Conservation (phyloP, 2,113 vertebrate species). For the Dipodomys spectabilis region DNA sequence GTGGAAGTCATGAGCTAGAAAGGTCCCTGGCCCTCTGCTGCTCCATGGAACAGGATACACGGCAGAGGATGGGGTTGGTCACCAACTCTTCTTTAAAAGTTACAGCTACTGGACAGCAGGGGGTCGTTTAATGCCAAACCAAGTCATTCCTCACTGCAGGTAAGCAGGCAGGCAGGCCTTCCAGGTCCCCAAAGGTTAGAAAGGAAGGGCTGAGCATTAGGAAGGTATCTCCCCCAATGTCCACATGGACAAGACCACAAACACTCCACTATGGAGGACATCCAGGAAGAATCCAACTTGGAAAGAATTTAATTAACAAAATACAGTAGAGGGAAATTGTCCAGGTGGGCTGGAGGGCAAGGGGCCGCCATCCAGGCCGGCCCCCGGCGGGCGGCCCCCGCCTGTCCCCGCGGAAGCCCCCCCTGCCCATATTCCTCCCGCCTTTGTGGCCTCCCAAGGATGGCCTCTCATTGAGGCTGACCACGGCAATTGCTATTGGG, state of each 20-base stretch:
- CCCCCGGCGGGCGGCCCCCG: constrained; percentile 78
- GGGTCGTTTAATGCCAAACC: background rate
- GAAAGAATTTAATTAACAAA: constrained; percentile 89
- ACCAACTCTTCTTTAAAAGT: background rate
- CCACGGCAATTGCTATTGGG: too few relatives aligned
- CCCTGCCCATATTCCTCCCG: background rate
- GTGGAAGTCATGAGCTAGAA: too few relatives aligned
- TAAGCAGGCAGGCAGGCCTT: constrained; percentile 56
- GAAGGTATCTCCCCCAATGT: constrained; percentile 53
- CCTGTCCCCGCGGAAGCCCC: constrained; percentile 79
- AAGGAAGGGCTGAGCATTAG: constrained; percentile 11
- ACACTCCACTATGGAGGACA: constrained; percentile 53
- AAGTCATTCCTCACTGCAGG: constrained; percentile 12
- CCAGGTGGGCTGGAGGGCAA: constrained; percentile 73
- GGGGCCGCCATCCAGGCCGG: constrained; percentile 66
- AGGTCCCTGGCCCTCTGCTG: too few relatives aligned
- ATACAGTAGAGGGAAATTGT: constrained; percentile 76
- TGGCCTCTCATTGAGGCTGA: too few relatives aligned
- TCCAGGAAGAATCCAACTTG: constrained; percentile 85
- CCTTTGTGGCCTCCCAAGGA: too few relatives aligned
- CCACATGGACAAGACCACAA: constrained; percentile 67
- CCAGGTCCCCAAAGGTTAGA: constrained; percentile 35
- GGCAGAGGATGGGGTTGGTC: background rate
- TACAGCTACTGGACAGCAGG: background rate
- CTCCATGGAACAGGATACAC: too few relatives aligned